Percentiles rank a stretch among this genome's conserved stretches.
These are phyloP conservation scores for Parambassis ranga DNA, from an alignment of 2,797 vertebrate species.

Conservation along the genomic window DNA sequence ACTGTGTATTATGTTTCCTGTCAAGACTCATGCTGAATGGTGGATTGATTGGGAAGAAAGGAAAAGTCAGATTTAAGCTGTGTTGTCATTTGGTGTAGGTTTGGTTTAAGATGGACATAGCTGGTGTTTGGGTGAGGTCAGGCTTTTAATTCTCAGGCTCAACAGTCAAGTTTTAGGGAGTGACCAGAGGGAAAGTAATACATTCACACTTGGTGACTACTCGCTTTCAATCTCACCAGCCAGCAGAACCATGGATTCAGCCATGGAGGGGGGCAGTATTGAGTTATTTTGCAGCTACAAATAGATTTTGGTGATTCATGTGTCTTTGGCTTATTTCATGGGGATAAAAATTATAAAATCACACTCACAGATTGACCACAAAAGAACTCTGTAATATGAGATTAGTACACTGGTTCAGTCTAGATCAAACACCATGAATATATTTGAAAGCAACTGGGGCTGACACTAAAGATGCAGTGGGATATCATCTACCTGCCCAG, in stretches of 20 bases:
- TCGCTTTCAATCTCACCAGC: slow-evolving; percentile 49
- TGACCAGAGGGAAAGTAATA: slow-evolving; percentile 48
- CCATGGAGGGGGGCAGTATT: slow-evolving; percentile 11
- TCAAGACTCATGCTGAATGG: slow-evolving; percentile 12
- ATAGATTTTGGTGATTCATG: slow-evolving; percentile 52
- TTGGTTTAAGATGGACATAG: slow-evolving; percentile 14
- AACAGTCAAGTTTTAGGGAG: slow-evolving; percentile 38
- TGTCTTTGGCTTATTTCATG: slow-evolving; percentile 45
- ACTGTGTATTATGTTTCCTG: slow-evolving; percentile 3
- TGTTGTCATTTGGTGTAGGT: background rate
- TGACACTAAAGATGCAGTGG: slow-evolving; percentile 12
- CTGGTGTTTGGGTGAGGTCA: slow-evolving; percentile 27
- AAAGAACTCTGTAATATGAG: slow-evolving; percentile 25
- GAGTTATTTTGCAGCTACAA: slow-evolving; percentile 46
- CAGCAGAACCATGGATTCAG: slow-evolving; percentile 29
- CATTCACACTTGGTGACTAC: slow-evolving; percentile 41
- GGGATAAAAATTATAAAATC: slow-evolving; percentile 37
- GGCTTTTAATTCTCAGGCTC: slow-evolving; percentile 44
- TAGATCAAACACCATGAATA: slow-evolving; percentile 26
- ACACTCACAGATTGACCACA: slow-evolving; percentile 21
- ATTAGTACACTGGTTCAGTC: slow-evolving; percentile 21
- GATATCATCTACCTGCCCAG: slow-evolving; percentile 33
- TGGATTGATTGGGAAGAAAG: slow-evolving; percentile 17
- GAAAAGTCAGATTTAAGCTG: background rate
- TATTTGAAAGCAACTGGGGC: slow-evolving; percentile 41